These are phyloP conservation scores for Panthera leo DNA, from an alignment of 2,113 vertebrate genomes.

Conservation along the genomic window DNA sequence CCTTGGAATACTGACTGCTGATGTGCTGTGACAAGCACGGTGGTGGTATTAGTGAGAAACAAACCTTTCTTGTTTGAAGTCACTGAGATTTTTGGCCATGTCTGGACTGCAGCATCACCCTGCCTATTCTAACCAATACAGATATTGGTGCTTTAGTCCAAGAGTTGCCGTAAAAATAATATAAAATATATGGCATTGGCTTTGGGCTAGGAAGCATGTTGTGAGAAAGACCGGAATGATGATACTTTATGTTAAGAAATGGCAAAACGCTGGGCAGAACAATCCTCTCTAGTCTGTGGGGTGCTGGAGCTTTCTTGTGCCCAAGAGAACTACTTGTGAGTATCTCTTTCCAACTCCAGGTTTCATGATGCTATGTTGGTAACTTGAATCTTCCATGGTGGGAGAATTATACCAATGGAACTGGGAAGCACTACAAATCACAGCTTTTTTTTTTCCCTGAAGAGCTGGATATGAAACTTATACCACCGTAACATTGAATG, in stretches of 20 bases:
- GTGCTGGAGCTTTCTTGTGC: not conserved
- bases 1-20: accelerated
- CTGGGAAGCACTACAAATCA: conserved; percentile 22
- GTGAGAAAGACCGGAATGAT: not conserved
- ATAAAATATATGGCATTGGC: not conserved
- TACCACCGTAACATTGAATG: not conserved
- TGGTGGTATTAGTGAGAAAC: not conserved
- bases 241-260: not conserved
- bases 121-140: not conserved
- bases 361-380: not conserved
- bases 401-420: conserved; percentile 47
- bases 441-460: not conserved
- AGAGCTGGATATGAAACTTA: conserved; percentile 52
- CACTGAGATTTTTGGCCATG: not conserved
- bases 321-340: not conserved
- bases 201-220: not conserved
- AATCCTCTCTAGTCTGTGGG: not conserved
- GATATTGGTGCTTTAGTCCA: not conserved
- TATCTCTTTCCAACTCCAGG: not conserved
- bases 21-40: not conserved
- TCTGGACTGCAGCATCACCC: not conserved
- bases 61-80: not conserved
- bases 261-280: not conserved
- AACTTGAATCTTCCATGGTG: not conserved
- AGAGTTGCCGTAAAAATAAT: not conserved